Conservation (phyloP, 2,797 vertebrate species). For the Natrix natrix region DNA sequence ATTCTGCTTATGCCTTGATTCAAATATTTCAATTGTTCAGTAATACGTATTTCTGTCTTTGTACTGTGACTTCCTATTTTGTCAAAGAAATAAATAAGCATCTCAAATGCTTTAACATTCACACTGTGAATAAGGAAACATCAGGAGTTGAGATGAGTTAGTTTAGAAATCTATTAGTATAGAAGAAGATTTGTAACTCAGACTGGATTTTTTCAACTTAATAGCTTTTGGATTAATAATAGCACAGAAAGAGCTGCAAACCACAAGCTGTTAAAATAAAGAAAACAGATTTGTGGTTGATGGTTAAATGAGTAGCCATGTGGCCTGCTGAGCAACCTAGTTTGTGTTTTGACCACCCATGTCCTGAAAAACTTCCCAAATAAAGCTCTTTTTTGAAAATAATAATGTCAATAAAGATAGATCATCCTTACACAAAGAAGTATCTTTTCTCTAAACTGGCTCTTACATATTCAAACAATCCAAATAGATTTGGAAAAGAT, state of each 20-base stretch:
- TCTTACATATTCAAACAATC: background rate
- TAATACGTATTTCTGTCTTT: background rate
- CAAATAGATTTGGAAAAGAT: background rate
- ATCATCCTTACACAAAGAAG: background rate
- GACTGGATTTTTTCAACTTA: background rate
- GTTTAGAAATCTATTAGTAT: background rate
- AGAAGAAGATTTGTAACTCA: background rate
- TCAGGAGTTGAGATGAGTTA: background rate
- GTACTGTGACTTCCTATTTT: background rate
- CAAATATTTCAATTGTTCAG: background rate
- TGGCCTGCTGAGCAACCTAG: background rate
- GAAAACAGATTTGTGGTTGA: background rate
- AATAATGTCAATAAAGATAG: background rate
- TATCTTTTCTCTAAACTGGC: background rate
- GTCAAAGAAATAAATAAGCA: background rate
- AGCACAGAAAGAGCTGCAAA: background rate
- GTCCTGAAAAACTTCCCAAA: background rate
- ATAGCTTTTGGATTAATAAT: background rate
- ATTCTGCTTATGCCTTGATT: background rate
- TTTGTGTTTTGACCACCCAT: background rate
- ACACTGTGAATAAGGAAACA: background rate
- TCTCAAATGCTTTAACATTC: background rate
- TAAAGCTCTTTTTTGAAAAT: background rate
- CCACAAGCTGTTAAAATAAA: background rate
- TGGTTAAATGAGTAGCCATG: background rate